phyloP scores from a whole-genome alignment of 2,888 invertebrate species.

The Merodon equestris region DNA sequence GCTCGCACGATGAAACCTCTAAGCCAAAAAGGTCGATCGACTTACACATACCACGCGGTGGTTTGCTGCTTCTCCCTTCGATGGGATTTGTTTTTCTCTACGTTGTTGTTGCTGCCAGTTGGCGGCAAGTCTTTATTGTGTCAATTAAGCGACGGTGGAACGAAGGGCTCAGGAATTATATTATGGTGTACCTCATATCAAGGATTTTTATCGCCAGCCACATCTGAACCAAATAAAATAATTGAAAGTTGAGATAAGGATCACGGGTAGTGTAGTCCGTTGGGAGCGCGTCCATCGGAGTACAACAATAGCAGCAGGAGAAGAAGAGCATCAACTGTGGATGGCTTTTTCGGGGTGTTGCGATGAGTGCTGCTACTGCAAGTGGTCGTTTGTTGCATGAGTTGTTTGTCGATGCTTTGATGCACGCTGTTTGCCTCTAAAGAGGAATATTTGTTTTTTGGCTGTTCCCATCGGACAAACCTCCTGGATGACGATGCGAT shows the following conservation, averaged over 20 bases:
- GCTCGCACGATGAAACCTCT: slow-evolving; percentile 20
- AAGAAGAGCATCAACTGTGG: too few species aligned
- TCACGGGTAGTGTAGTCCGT: slow-evolving; percentile 69
- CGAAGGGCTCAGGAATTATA: slow-evolving; percentile 73
- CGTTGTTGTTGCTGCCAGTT: not conserved
- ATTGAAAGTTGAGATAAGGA: slow-evolving; percentile 78
- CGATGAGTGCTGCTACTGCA: not conserved
- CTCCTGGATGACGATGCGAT: not conserved
- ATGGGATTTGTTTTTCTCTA: not conserved
- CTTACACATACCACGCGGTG: slow-evolving; percentile 17
- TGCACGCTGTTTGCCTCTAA: slow-evolving; percentile 1
- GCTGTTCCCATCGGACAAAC: slow-evolving; percentile 11
- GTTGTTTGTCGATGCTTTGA: slow-evolving; percentile 26
- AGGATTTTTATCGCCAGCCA: slow-evolving; percentile 76
- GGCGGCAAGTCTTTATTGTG: slow-evolving; percentile 79
- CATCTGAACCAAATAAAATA: slow-evolving; percentile 79
- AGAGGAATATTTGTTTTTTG: slow-evolving; percentile 3
- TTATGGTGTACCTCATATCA: slow-evolving; percentile 74
- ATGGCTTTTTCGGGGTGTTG: not conserved
- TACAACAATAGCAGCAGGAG: slow-evolving; percentile 33
- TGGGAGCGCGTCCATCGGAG: slow-evolving; percentile 59
- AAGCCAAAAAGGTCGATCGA: slow-evolving; percentile 54
- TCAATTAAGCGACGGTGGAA: slow-evolving; percentile 75
- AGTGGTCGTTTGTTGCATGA: slow-evolving; percentile 1
- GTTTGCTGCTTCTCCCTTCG: not conserved